Base-by-base conservation (phyloP, 2,113 vertebrate genomes). In the Dryoscopus gambensis region DNA sequence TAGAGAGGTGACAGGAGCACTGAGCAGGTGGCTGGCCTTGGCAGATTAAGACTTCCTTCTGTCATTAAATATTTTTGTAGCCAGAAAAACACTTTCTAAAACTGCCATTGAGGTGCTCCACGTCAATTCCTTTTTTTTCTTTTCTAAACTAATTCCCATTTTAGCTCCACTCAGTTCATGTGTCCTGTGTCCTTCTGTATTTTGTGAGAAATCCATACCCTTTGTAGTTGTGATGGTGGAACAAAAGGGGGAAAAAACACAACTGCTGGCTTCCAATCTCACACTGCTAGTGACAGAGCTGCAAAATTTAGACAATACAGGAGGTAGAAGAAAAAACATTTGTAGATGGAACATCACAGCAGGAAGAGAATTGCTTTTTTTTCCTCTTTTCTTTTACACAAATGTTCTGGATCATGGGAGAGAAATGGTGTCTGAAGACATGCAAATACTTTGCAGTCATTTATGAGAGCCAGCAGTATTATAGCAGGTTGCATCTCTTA, bases 261-360 rank as follows among this genome's bases (percentile, higher is more conserved):
- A 96, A 90, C 89, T 55, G 52, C 91, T 75, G 60, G 64, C 73
- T 93, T 87, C 79, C 52, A 25, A 65, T 42, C 31, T 85, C 30
- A 2, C 59, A 74, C 53, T 2, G 4, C 71, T 56, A 75, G 56
- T 17, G n/a, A 55, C 12, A 75, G 64, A 77, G 27, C 80, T 73
- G 55, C 76, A 90, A 92, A 92, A 75, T 81, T 44, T 67, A 92
- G 95, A 90, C 55, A 52, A 81, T 63, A 92, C 27, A 33, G 42
- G 42, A 93, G 35, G 42, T 63, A 95, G 60, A 84, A 88, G 56
- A 86, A 90, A 83, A 96, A 96, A 81, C 57, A 86, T 59, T 92
- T 89, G 69, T 81, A 60, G 52, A 84, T 71, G 60, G 77, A 88
- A 93, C 53, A 89, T 84, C 92, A 35, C 74, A 93, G 90, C 76